Base-by-base conservation (phyloP, 2,797 vertebrate species). In the Botia kubotai region DNA sequence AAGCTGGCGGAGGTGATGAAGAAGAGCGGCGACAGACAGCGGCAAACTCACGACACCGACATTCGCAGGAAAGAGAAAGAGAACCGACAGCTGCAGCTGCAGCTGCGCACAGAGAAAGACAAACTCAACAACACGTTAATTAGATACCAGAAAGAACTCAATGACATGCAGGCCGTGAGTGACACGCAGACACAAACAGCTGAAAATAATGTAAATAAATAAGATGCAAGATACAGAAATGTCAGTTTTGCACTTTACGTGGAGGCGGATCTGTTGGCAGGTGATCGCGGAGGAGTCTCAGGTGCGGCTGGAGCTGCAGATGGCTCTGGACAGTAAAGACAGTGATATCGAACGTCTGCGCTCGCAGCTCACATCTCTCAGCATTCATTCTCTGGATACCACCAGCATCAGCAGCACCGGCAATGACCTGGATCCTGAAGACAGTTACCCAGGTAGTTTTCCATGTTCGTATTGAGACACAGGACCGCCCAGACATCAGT, bases 131-230 rank as follows among this genome's bases (percentile, higher is more conserved):
- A 94, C 85, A 95, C 97, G 92, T 96, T 98, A 92, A 94, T 98
- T 89, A 99, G 97, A 75, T 97, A 96, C 89, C 97, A 99, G 91
- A 96, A 90, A 84, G 97, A 99, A 87, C 90, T 99, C 87, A 96
- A 92, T n/a, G 98, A 99, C n/a, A 97, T 99, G 96, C 97, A 99
- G 90, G 98, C 96, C 65, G 98, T 99, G 93, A 96, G 97, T 93
- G 60, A 29, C 11, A 39, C 53, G 4, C 33, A 53, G 68, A 75
- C 17, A 17, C 14, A 4, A 4, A 0, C 36, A 39, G 6, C 36
- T 4, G 36, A 39, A 5, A 39, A 39, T 39, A 39, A 39, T 4
- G 3, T 39, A 39, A 43, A 43, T 8, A 8, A 43, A n/a, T n/a
- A n/a, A n/a, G n/a, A n/a, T n/a, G n/a, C n/a, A n/a, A n/a, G n/a